These are phyloP conservation scores for Bucco capensis DNA, from an alignment of 2,113 vertebrate species.

Conservation along the genomic window DNA sequence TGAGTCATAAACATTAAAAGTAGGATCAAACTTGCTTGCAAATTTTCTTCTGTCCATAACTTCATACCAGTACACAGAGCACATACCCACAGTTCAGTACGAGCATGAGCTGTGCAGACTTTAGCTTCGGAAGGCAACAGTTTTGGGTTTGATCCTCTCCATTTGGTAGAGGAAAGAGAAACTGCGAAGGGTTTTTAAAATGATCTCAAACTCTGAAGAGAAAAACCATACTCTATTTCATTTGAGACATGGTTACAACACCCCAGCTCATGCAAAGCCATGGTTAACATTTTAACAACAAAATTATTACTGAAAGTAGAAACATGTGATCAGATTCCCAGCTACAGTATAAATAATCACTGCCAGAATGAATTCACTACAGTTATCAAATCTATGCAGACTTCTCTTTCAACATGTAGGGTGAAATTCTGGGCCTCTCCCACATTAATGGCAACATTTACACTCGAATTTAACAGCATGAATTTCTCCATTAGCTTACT, in stretches of 20 bases:
- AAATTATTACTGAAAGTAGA: not conserved
- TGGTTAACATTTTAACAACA: not conserved
- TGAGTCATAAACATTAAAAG: not conserved
- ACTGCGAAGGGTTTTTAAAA: not conserved
- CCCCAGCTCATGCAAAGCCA: not conserved
- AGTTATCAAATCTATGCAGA: not conserved
- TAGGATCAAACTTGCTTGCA: not conserved
- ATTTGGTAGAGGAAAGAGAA: not conserved
- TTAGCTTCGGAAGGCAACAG: not conserved
- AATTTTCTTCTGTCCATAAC: not conserved
- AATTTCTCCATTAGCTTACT: not conserved
- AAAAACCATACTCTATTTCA: not conserved
- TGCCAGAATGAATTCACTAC: not conserved
- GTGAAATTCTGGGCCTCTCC: not conserved
- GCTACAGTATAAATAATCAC: not conserved
- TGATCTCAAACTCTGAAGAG: not conserved
- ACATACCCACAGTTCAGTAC: not conserved
- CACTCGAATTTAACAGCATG: not conserved
- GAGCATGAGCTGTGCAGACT: not conserved
- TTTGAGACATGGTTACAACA: not conserved
- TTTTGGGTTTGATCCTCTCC: not conserved
- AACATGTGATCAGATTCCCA: not conserved
- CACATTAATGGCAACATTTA: not conserved
- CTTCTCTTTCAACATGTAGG: not conserved
- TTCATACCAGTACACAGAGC: not conserved